These are phyloP conservation scores for Thera obeliscata DNA, from an alignment of 2,888 invertebrate species.

Conservation along the genomic window DNA sequence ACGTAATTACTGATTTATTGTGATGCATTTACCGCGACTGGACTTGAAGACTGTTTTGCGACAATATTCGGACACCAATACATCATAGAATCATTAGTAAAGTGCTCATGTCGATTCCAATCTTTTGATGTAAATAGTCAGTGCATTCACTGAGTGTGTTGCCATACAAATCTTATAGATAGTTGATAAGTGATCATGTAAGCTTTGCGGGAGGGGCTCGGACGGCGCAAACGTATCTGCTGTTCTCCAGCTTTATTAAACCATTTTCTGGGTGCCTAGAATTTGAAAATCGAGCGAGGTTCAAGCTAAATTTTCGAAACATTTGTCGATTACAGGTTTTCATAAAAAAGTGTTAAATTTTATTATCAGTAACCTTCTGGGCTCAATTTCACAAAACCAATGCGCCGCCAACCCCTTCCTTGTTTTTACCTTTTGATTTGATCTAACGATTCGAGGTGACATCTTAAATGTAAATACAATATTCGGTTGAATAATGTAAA, in stretches of 20 bases:
- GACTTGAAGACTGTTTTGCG: slow-evolving; percentile 73
- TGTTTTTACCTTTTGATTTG: slow-evolving; percentile 17
- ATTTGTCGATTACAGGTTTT: too few relatives aligned
- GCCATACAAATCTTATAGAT: slow-evolving; percentile 81
- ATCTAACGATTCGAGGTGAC: slow-evolving; percentile 16
- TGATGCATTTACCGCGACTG: slow-evolving; percentile 72
- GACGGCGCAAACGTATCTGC: slow-evolving; percentile 39
- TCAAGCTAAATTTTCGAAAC: too few relatives aligned
- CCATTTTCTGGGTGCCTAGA: too few relatives aligned
- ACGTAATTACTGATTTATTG: slow-evolving; percentile 55
- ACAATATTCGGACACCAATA: slow-evolving; percentile 55
- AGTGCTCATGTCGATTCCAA: slow-evolving; percentile 37
- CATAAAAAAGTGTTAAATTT: too few relatives aligned
- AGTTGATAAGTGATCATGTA: slow-evolving; percentile 70
- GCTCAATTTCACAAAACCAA: neutral
- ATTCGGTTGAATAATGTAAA: slow-evolving; percentile 54
- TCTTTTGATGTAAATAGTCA: slow-evolving; percentile 73
- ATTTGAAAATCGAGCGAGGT: too few relatives aligned
- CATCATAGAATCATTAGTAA: slow-evolving; percentile 14
- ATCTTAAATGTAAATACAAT: slow-evolving; percentile 63
- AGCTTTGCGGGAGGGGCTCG: slow-evolving; percentile 46
- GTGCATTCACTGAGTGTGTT: slow-evolving; percentile 78
- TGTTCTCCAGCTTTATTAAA: too few relatives aligned
- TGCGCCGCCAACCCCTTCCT: slow-evolving; percentile 10
- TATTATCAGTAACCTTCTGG: too few relatives aligned